A percentile compares a stretch with the other conserved stretches of the same genome.
phyloP scores from a whole-genome alignment of 2,113 vertebrate genomes.

The Cardinalis cardinalis region DNA sequence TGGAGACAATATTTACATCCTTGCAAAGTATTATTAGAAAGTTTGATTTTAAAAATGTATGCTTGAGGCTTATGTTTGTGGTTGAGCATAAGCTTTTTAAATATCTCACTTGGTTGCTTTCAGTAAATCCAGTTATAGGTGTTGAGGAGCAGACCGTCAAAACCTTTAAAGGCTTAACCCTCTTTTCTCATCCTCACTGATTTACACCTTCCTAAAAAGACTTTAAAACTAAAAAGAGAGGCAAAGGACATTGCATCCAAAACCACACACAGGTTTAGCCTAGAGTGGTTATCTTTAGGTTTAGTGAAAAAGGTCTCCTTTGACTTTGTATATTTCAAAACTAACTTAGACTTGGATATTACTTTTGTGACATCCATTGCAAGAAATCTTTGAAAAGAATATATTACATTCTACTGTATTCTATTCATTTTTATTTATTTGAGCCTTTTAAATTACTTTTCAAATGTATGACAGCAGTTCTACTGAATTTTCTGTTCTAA shows the following conservation, averaged over 20 bases:
- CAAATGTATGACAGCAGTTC: not conserved
- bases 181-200: constrained; percentile 5
- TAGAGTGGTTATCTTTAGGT: constrained; percentile 7
- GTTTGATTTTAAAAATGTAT: not conserved
- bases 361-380: not conserved
- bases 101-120: constrained; percentile 23
- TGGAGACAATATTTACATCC: not conserved
- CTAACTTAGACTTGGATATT: not conserved
- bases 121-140: constrained; percentile 30
- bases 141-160: not conserved
- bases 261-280: constrained; percentile 1
- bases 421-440: not conserved
- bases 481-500: not conserved
- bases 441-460: not conserved
- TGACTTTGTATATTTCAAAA: constrained; percentile 11
- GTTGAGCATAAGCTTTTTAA: constrained; percentile 44
- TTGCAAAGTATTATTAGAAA: not conserved
- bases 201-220: constrained; percentile 29
- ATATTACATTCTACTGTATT: not conserved
- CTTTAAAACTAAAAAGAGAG: constrained; percentile 14
- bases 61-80: not conserved
- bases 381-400: not conserved
- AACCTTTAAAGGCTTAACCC: constrained; percentile 37
- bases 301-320: constrained; percentile 26
- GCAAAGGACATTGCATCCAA: constrained; percentile 1